These are phyloP conservation scores for Aethes cnicana DNA, from an alignment of 2,888 invertebrate species.

Conservation along the genomic window DNA sequence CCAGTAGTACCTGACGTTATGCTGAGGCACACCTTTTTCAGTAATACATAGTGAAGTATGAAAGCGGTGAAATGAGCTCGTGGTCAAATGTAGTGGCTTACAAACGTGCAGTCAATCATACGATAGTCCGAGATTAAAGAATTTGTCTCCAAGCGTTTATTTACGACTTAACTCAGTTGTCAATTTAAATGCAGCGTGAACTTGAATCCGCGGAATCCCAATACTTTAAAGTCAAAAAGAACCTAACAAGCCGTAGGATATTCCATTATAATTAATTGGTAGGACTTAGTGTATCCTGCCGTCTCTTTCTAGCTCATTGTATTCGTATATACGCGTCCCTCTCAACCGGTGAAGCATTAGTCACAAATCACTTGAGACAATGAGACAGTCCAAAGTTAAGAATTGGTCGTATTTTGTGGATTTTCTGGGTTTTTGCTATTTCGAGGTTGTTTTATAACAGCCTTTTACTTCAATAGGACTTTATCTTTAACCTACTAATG, in stretches of 20 bases:
- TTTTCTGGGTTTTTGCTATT: constrained; percentile 25
- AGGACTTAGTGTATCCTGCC: constrained; percentile 37
- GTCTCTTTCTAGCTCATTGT: constrained; percentile 42
- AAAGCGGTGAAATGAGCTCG: too few relatives aligned
- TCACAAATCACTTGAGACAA: constrained; percentile 71
- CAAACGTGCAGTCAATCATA: constrained; percentile 7
- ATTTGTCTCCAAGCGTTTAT: constrained; percentile 25
- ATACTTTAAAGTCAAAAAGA: constrained; percentile 57
- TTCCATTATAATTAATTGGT: constrained; percentile 69
- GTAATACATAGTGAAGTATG: too few relatives aligned
- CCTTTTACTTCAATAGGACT: too few relatives aligned
- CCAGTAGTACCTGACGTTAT: too few relatives aligned
- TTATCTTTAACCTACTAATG: too few relatives aligned
- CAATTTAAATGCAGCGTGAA: constrained; percentile 67
- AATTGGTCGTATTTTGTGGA: constrained; percentile 35
- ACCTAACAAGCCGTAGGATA: constrained; percentile 58
- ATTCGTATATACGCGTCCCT: constrained; percentile 41
- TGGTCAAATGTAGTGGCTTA: too few relatives aligned
- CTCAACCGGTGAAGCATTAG: constrained; percentile 40
- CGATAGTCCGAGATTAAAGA: constrained; percentile 19
- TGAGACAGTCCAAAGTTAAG: constrained; percentile 53
- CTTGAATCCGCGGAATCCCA: constrained; percentile 56
- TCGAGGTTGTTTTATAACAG: constrained; percentile 9
- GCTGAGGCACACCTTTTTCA: too few relatives aligned
- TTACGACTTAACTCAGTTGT: constrained; percentile 51